Conservation (phyloP, 2,797 vertebrate genomes). For the Enteromius paludinosus region DNA sequence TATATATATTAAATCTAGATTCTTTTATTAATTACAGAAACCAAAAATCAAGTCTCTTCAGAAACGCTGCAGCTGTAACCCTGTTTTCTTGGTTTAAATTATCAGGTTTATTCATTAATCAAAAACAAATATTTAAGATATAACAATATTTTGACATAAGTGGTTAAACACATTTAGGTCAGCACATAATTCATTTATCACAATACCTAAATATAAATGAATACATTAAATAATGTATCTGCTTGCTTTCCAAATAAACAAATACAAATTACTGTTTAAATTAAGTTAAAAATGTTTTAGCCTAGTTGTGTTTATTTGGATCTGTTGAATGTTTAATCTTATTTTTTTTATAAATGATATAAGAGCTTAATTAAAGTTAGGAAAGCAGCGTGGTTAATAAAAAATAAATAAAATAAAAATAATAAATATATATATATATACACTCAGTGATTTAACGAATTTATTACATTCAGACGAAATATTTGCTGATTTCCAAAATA, state of each 20-base stretch:
- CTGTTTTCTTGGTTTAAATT: background rate
- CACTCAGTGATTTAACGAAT: background rate
- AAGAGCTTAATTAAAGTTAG: background rate
- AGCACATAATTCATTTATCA: background rate
- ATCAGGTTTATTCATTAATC: background rate
- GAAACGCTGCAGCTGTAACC: background rate
- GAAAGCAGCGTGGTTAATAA: background rate
- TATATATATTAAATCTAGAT: constrained; percentile 4
- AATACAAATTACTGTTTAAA: background rate
- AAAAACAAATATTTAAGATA: background rate
- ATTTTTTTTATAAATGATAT: background rate
- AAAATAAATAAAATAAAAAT: background rate
- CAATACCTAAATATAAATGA: background rate
- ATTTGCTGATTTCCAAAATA: background rate
- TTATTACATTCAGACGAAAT: background rate
- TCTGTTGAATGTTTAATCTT: background rate
- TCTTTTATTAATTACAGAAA: background rate
- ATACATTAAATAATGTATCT: background rate
- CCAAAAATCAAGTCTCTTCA: too few species aligned
- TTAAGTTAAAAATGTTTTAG: background rate
- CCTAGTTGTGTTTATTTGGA: background rate
- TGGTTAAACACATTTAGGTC: background rate
- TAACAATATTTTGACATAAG: too few species aligned
- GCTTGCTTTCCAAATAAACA: background rate
- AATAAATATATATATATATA: background rate